Conservation (phyloP, 92 coral and sea anemone genomes). For the Blastomussa wellsi region DNA sequence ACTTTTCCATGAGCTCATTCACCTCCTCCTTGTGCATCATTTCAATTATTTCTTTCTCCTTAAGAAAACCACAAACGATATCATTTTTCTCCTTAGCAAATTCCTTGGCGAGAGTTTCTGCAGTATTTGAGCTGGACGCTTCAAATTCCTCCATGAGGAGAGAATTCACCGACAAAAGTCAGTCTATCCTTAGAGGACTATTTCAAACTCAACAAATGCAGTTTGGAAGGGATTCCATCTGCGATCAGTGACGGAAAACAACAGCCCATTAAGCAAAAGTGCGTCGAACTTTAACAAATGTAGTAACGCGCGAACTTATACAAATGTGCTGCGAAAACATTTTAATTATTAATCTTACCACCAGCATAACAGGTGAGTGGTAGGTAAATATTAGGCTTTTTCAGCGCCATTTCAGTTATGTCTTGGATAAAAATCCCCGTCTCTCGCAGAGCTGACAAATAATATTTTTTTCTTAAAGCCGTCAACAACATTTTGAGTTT, state of each 20-base stretch:
- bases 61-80: constrained; percentile 71
- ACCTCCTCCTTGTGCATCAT: constrained; percentile 58
- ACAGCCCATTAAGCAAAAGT: constrained; percentile 22
- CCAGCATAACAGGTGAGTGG: constrained; percentile 21
- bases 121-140: constrained; percentile 8
- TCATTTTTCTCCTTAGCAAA: constrained; percentile 63
- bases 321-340: neutral
- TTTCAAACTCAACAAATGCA: neutral
- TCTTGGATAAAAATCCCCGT: constrained; percentile 3
- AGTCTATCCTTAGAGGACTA: too few species aligned
- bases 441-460: neutral
- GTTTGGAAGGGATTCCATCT: neutral
- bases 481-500: neutral
- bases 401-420: neutral
- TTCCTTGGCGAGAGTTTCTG: neutral
- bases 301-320: constrained; percentile 21
- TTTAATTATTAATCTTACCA: constrained; percentile 38
- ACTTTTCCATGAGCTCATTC: constrained; percentile 21
- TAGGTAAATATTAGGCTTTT: neutral
- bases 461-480: neutral
- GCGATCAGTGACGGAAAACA: neutral
- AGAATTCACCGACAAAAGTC: neutral
- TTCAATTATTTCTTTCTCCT: constrained; percentile 74
- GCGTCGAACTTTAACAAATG: neutral
- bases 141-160: constrained; percentile 23